Percentiles rank a stretch among this genome's conserved stretches.
Conservation (phyloP, 2,797 vertebrate genomes). For the Halcyon leucocephala region DNA sequence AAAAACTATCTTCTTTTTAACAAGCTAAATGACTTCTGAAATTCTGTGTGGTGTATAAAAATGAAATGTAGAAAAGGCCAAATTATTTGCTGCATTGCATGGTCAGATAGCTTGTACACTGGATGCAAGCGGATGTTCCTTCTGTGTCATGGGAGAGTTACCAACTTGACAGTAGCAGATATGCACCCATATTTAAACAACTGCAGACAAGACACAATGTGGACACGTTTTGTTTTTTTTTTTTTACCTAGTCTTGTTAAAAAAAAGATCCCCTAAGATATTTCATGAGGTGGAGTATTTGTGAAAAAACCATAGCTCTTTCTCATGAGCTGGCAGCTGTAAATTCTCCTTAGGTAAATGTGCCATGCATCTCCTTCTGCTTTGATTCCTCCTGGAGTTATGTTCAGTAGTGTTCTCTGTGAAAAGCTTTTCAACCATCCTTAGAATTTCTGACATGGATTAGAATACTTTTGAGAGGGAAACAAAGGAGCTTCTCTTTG, state of each 20-base stretch:
- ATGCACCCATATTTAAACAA: background rate
- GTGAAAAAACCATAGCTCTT: background rate
- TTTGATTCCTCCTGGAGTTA: background rate
- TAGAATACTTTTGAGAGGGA: background rate
- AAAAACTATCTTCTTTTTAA: background rate
- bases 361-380: background rate
- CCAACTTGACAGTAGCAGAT: background rate
- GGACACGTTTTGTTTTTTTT: background rate
- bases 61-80: background rate
- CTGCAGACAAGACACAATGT: background rate
- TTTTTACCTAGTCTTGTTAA: background rate
- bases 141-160: background rate
- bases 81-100: background rate
- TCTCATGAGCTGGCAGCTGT: background rate
- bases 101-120: background rate
- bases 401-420: background rate
- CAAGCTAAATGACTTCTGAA: background rate
- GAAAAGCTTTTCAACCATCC: background rate
- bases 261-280: background rate
- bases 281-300: background rate
- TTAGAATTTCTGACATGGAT: background rate
- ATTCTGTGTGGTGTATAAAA: background rate
- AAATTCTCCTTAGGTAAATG: background rate
- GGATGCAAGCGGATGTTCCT: background rate
- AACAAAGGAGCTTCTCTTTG: background rate